These are phyloP conservation scores for Erpornis zantholeuca DNA, from an alignment of 2,113 vertebrate species.

Conservation along the genomic window DNA sequence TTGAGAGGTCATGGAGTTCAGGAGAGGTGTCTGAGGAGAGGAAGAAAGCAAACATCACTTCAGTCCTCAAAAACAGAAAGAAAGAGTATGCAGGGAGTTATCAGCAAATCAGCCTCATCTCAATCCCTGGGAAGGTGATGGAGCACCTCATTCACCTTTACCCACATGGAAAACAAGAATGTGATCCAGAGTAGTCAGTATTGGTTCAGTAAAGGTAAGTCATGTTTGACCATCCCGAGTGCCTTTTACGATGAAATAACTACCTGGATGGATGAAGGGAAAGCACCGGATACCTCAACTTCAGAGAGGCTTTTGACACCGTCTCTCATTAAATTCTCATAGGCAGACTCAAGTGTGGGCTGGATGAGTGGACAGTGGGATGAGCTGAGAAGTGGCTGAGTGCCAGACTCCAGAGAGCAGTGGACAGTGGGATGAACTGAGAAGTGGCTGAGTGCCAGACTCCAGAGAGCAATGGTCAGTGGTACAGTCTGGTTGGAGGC, in stretches of 20 bases:
- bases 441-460: not conserved
- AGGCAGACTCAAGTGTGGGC: not conserved
- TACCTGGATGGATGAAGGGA: not conserved
- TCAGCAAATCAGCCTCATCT: not conserved
- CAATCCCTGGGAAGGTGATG: not conserved
- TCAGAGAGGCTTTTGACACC: not conserved
- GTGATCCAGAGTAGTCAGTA: not conserved
- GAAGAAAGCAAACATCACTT: not conserved
- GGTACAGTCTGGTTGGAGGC: no score
- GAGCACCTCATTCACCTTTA: not conserved
- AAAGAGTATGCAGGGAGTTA: not conserved
- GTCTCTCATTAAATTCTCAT: not conserved
- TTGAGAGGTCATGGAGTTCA: not conserved
- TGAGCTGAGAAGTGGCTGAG: not conserved
- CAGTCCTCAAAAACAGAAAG: not conserved
- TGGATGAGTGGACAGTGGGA: not conserved
- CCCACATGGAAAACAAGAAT: not conserved
- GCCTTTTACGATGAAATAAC: not conserved
- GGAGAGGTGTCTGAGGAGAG: not conserved
- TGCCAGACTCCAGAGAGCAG: not conserved
- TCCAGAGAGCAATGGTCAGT: not conserved
- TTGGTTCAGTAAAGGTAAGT: not conserved
- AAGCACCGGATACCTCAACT: not conserved
- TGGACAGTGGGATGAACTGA: not conserved
- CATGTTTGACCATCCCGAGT: not conserved